Percentiles rank a stretch among this genome's conserved stretches.
These are phyloP conservation scores for Aspidiotus rigidus DNA, from an alignment of 2,888 invertebrate species.

Conservation along the genomic window DNA sequence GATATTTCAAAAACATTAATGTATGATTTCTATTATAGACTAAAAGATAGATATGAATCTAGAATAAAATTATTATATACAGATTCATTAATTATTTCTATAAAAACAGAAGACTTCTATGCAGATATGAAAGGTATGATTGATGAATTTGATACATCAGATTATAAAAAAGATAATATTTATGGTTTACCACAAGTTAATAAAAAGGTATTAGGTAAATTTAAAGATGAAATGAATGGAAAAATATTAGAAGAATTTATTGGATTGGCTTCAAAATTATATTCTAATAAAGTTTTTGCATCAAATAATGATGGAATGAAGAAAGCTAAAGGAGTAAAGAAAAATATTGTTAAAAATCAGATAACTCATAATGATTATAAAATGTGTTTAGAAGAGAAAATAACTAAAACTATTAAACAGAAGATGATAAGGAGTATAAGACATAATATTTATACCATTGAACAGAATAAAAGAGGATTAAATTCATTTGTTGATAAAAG, in stretches of 20 bases:
- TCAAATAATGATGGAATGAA: conserved; percentile 10
- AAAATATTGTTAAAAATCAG: conserved; percentile 9
- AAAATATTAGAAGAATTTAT: conserved; percentile 8
- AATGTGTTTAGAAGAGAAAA: conserved; percentile 12
- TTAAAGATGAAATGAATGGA: conserved; percentile 33
- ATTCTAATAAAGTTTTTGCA: conserved; percentile 24
- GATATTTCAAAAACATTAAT: conserved; percentile 33
- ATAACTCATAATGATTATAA: conserved; percentile 17
- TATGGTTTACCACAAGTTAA: conserved; percentile 14
- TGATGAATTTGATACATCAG: conserved; percentile 12
- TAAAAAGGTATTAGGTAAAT: conserved; percentile 31
- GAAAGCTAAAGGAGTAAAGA: conserved; percentile 7
- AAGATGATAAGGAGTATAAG: conserved; percentile 8
- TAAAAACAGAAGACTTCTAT: conserved; percentile 29
- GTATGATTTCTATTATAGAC: conserved; percentile 32
- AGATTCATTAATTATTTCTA: conserved; percentile 21
- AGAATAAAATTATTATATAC: conserved; percentile 18
- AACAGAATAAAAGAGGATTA: conserved; percentile 12
- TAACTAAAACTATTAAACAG: conserved; percentile 14
- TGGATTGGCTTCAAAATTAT: conserved; percentile 9
- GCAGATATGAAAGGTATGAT: conserved; percentile 28
- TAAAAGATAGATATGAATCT: conserved; percentile 24
- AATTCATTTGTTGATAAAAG: conserved; percentile 6
- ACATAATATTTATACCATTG: conserved; percentile 7
- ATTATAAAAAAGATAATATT: conserved; percentile 16